These are phyloP conservation scores for Pristiophorus japonicus DNA, from an alignment of 2,113 vertebrate species.

Conservation along the genomic window DNA sequence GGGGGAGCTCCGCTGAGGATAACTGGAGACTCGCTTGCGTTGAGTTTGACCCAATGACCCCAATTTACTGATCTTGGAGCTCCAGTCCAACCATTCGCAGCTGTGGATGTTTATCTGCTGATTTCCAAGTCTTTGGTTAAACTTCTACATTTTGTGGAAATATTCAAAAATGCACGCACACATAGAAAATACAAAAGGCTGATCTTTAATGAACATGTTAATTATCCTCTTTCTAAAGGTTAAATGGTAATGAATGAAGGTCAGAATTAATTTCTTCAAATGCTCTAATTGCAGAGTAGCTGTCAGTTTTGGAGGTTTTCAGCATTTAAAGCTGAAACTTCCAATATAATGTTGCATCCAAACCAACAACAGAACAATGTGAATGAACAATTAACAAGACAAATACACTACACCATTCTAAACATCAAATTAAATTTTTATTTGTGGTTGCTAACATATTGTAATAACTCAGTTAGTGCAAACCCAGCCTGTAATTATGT, in stretches of 20 bases:
- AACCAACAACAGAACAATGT: not conserved
- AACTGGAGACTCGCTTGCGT: not conserved
- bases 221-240: too few relatives aligned
- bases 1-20: not conserved
- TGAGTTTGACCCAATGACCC: not conserved
- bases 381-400: not conserved
- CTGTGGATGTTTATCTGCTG: not conserved
- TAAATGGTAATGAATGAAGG: not conserved
- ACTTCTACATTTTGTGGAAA: not conserved
- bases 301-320: not conserved
- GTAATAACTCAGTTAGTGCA: not conserved
- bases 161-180: not conserved
- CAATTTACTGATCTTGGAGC: not conserved
- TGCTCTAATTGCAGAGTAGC: not conserved
- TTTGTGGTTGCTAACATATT: not conserved
- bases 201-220: not conserved
- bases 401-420: not conserved
- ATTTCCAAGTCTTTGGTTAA: not conserved
- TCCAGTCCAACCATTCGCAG: not conserved
- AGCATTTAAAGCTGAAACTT: not conserved
- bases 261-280: not conserved
- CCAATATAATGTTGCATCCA: not conserved
- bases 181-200: not conserved
- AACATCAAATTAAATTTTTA: not conserved
- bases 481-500: not conserved